Conservation (phyloP, 2,888 invertebrate genomes). For the Asteroscopus sphinx region DNA sequence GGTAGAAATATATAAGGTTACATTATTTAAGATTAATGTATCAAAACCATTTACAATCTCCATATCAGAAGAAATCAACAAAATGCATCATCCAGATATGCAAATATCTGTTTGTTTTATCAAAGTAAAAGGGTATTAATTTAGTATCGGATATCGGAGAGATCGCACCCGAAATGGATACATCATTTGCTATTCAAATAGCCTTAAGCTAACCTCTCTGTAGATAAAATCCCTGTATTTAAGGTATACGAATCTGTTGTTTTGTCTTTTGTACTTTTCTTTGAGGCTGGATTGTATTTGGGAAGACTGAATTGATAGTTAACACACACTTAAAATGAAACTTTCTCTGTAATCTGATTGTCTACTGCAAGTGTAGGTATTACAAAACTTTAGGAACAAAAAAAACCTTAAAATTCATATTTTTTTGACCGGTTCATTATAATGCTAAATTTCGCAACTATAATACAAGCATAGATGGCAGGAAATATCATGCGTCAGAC, state of each 20-base stretch:
- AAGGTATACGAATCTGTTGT: conserved; percentile 39
- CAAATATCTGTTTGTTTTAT: conserved; percentile 87
- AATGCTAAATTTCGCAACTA: too few species aligned
- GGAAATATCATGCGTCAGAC: too few species aligned
- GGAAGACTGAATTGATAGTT: neutral
- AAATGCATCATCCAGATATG: conserved; percentile 80
- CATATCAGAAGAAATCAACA: conserved; percentile 65
- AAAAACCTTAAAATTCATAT: too few species aligned
- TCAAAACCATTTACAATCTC: conserved; percentile 64
- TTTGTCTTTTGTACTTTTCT: conserved; percentile 43
- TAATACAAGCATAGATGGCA: too few species aligned
- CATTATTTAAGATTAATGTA: too few species aligned
- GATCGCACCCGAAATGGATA: conserved; percentile 78
- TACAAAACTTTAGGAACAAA: too few species aligned
- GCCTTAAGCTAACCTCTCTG: conserved; percentile 67
- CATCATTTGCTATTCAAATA: conserved; percentile 88
- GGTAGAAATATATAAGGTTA: too few species aligned
- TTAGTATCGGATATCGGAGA: conserved; percentile 78
- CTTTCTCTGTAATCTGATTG: too few species aligned
- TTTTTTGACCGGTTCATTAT: too few species aligned
- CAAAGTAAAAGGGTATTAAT: conserved; percentile 82
- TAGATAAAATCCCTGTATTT: conserved; percentile 58
- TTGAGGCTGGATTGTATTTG: conserved; percentile 4
- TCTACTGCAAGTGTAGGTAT: too few species aligned
- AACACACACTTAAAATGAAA: neutral